These are phyloP conservation scores for Zonotrichia leucophrys DNA, from an alignment of 2,113 vertebrate genomes.

Conservation along the genomic window DNA sequence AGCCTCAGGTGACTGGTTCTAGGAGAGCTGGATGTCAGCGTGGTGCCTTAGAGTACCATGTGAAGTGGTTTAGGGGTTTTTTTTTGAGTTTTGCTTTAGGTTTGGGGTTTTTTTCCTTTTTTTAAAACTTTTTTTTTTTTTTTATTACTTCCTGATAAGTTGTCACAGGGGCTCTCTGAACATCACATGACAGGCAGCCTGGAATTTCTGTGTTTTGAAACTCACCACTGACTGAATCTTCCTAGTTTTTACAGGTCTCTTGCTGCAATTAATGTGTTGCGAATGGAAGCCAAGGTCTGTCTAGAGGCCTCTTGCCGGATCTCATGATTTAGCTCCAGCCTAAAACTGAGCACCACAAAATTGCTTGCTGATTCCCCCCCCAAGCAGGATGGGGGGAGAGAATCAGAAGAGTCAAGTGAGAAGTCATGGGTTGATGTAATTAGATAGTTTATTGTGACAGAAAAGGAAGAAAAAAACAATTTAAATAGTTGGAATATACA, in stretches of 20 bases:
- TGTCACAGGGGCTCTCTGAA: background rate
- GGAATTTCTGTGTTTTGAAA: background rate
- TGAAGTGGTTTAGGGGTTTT: background rate
- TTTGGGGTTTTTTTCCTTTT: background rate
- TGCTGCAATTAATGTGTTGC: background rate
- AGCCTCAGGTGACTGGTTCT: background rate
- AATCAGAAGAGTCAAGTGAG: background rate
- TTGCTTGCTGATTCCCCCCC: background rate
- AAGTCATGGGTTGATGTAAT: background rate
- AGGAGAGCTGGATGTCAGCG: background rate
- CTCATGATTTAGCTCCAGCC: background rate
- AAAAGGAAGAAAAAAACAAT: background rate
- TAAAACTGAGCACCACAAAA: accelerated
- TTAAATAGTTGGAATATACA: background rate
- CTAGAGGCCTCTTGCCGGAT: background rate
- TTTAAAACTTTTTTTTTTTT: background rate
- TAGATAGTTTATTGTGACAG: background rate
- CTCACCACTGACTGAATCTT: background rate
- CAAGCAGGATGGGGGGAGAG: too few relatives aligned
- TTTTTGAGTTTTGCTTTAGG: background rate
- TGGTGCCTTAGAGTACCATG: background rate
- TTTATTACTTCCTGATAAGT: background rate
- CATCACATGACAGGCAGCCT: conserved; percentile 7
- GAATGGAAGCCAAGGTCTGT: background rate
- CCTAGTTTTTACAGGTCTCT: background rate